These are phyloP conservation scores for Myocastor coypus DNA, from an alignment of 2,113 vertebrate genomes.

Conservation along the genomic window DNA sequence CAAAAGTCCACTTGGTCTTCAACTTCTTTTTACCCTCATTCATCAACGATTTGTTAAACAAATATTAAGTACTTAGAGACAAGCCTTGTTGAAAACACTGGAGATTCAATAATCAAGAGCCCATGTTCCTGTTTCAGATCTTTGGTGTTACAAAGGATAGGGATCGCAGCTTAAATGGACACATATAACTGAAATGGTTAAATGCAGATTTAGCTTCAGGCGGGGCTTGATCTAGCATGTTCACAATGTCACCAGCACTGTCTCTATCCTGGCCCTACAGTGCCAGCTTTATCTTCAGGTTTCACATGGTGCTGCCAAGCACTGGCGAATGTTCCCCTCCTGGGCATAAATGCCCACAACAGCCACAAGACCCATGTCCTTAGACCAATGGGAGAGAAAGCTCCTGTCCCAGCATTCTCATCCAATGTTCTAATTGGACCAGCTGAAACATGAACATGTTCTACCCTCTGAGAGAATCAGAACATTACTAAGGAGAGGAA, in stretches of 20 bases:
- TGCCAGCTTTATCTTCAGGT: neutral
- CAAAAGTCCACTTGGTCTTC: neutral
- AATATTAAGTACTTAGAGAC: constrained; percentile 14
- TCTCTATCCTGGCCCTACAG: neutral
- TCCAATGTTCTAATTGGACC: neutral
- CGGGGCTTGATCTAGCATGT: neutral
- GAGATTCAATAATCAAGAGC: neutral
- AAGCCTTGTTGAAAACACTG: neutral
- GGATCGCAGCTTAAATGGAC: neutral
- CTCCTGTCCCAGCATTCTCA: neutral
- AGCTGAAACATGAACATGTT: neutral
- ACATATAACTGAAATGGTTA: neutral
- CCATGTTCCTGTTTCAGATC: neutral
- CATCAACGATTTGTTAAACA: neutral
- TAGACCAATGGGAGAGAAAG: neutral
- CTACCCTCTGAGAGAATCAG: constrained; percentile 16
- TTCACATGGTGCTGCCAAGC: neutral
- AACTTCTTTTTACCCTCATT: neutral
- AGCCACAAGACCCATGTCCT: neutral
- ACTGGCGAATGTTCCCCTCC: neutral
- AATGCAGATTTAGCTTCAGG: neutral
- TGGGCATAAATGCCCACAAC: neutral
- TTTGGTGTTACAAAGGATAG: constrained; percentile 31
- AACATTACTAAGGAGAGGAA: neutral
- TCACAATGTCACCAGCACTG: neutral